A percentile compares a stretch with the other conserved stretches of the same genome.
These are phyloP conservation scores for Drosophila mulleri DNA, from an alignment of 2,888 invertebrate genomes.

Conservation along the genomic window DNA sequence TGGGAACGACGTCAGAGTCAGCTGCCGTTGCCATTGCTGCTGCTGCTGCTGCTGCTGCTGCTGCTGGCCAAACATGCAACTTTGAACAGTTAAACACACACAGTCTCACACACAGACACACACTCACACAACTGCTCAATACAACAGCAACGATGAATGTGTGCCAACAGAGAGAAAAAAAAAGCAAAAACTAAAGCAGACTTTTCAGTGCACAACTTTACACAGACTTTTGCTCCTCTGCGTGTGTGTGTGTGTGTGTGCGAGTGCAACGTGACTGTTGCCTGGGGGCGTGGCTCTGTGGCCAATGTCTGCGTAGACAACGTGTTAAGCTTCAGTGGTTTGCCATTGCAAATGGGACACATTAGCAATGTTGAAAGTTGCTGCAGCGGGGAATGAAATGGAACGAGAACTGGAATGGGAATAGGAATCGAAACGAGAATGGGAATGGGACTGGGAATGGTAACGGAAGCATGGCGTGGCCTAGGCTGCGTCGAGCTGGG, in stretches of 20 bases:
- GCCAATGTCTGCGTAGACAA: slow-evolving; percentile 79
- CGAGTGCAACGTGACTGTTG: slow-evolving; percentile 38
- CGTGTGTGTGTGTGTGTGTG: slow-evolving; percentile 16
- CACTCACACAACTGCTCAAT: slow-evolving; percentile 6
- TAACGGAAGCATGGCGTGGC: slow-evolving; percentile 6
- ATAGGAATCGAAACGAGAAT: neutral
- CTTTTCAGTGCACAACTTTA: slow-evolving; percentile 65
- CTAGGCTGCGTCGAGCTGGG: neutral
- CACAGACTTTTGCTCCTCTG: slow-evolving; percentile 28
- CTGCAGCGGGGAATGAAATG: slow-evolving; percentile 11
- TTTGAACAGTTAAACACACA: slow-evolving; percentile 64
- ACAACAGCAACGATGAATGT: slow-evolving; percentile 55
- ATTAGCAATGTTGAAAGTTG: slow-evolving; percentile 71
- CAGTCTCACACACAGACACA: slow-evolving; percentile 13
- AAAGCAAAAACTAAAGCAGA: slow-evolving; percentile 65
- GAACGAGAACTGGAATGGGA: neutral
- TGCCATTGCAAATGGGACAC: slow-evolving; percentile 81
- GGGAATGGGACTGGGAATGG: neutral
- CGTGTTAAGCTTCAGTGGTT: slow-evolving; percentile 81
- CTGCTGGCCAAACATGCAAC: slow-evolving; percentile 61
- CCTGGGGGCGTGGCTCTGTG: slow-evolving; percentile 45
- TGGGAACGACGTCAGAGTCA: slow-evolving; percentile 56
- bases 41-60: slow-evolving; percentile 13
- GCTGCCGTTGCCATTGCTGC: slow-evolving; percentile 25
- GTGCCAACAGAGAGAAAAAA: slow-evolving; percentile 59